Percentiles rank a stretch among this genome's conserved stretches.
Conservation (phyloP, 2,888 invertebrate genomes). For the Zygogramma bicolorata region DNA sequence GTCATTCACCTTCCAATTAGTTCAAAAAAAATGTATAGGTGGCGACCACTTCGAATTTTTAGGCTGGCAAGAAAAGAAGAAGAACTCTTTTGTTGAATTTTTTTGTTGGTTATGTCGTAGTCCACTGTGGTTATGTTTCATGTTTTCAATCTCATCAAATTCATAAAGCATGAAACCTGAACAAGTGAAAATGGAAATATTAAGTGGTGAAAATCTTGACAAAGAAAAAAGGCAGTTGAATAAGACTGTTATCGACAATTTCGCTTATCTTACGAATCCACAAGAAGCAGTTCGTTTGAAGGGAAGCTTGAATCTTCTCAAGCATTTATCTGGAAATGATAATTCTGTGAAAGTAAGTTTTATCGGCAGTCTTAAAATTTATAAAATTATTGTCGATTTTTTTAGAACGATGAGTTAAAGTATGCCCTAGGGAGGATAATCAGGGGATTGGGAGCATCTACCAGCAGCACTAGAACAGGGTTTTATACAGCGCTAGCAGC, state of each 20-base stretch:
- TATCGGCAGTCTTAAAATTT: constrained; percentile 23
- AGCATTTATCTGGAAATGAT: constrained; percentile 62
- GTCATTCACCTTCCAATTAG: no score
- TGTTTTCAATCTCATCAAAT: no score
- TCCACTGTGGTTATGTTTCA: not conserved
- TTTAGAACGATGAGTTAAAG: constrained; percentile 73
- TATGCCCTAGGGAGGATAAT: constrained; percentile 79
- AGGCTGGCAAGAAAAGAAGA: no score
- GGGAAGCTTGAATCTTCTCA: constrained; percentile 64
- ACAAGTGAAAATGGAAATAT: constrained; percentile 5
- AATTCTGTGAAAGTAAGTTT: constrained; percentile 64
- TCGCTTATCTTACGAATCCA: constrained; percentile 64
- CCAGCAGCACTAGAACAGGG: constrained; percentile 74
- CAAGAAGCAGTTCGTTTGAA: constrained; percentile 64
- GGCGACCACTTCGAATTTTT: no score
- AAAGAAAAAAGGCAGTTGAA: constrained; percentile 55
- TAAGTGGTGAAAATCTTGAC: constrained; percentile 31
- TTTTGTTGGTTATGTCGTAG: no score
- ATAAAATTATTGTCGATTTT: constrained; percentile 41
- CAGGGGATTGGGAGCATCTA: constrained; percentile 79
- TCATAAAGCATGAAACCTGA: no score
- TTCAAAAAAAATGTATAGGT: no score
- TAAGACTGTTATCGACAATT: constrained; percentile 66
- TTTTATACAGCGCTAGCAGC: constrained; percentile 78
- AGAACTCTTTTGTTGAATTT: no score